Evolutionary conservation across 2,113 vertebrate species (phyloP).

Genomic region (Dipodomys merriami): DNA sequence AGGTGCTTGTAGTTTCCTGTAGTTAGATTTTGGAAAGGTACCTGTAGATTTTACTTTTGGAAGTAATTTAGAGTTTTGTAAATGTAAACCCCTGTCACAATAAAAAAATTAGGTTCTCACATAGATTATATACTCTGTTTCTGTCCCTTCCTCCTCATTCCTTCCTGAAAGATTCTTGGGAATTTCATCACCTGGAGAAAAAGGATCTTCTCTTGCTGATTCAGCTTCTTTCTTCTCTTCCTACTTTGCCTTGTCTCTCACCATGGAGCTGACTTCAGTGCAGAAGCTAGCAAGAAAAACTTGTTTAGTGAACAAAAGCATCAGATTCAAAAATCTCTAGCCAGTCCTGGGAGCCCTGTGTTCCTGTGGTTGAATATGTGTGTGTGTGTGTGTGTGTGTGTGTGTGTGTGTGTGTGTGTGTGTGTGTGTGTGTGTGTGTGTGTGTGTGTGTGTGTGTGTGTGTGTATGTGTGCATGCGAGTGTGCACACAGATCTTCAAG

Average conservation of each 20-base stretch:
- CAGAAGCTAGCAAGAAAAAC: conserved; percentile 33
- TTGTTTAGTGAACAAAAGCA: conserved; percentile 52
- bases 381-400: background rate
- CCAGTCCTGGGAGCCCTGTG: background rate
- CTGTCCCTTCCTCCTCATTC: background rate
- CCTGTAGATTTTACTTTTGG: background rate
- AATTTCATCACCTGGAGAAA: background rate
- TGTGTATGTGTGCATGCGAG: too few species aligned
- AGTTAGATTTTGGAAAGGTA: too few species aligned
- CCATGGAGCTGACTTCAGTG: background rate
- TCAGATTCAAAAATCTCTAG: background rate
- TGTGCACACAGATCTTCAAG: background rate
- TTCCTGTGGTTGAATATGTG: background rate
- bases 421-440: background rate
- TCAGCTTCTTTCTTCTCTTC: background rate
- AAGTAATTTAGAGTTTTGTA: conserved; percentile 37
- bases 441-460: background rate
- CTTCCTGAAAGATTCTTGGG: background rate
- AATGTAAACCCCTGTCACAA: conserved; percentile 11
- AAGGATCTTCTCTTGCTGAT: background rate
- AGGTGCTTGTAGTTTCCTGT: background rate
- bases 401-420: background rate
- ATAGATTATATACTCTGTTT: background rate
- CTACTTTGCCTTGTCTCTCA: background rate
- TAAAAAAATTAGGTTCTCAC: background rate